A percentile compares a stretch with the other conserved stretches of the same genome.
Conservation (phyloP, 64 coral and sea anemone genomes). For the Stichodactyla mertensii region DNA sequence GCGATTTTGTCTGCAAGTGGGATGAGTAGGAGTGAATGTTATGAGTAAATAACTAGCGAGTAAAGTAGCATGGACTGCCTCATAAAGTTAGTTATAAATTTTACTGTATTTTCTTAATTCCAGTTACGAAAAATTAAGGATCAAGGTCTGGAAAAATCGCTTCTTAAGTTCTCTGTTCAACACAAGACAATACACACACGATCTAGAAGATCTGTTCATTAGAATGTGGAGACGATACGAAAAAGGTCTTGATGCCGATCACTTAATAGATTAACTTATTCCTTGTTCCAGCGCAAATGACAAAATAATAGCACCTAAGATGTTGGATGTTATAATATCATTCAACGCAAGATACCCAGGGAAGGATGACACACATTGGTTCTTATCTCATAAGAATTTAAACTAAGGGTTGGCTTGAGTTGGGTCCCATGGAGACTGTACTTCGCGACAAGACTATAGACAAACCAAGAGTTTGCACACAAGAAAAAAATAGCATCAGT, state of each 20-base stretch:
- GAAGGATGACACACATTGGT: background rate
- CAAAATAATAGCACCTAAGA: background rate
- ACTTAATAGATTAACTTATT: constrained; percentile 21
- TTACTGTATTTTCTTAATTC: constrained; percentile 18
- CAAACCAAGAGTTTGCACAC: background rate
- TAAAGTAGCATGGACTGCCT: no score
- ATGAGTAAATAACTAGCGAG: no score
- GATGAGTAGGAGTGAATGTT: no score
- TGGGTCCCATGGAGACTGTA: background rate
- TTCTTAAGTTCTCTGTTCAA: constrained; percentile 84
- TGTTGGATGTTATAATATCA: background rate
- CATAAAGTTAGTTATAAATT: no score
- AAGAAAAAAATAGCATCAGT: background rate
- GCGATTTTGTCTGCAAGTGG: no score
- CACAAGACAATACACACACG: constrained; percentile 78
- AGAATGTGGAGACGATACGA: constrained; percentile 86
- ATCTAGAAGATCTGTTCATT: constrained; percentile 62
- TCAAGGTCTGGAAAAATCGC: constrained; percentile 81
- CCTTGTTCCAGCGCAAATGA: no score
- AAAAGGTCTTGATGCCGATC: constrained; percentile 45
- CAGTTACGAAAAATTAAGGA: constrained; percentile 61
- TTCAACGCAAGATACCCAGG: background rate
- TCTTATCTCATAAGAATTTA: constrained; percentile 2
- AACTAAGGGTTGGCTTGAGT: background rate
- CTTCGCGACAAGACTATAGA: background rate